These are phyloP conservation scores for Haliclona indistincta DNA, from an alignment of 37 sponge, comb jelly and placozoan genomes.

Conservation along the genomic window DNA sequence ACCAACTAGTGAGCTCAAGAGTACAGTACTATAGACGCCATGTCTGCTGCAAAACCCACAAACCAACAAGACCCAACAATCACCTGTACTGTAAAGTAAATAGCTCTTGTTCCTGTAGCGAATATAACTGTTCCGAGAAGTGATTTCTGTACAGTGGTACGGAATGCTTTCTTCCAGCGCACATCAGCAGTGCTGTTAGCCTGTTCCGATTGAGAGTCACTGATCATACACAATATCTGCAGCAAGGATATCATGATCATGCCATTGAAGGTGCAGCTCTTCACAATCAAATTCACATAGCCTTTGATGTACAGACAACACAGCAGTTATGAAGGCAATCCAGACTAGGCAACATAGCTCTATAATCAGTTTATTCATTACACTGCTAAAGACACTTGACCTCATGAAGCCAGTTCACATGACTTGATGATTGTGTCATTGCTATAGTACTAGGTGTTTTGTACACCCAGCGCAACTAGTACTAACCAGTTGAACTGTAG, in stretches of 20 bases:
- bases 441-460: too few relatives aligned
- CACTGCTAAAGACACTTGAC: too few relatives aligned
- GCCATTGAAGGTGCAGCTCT: too few relatives aligned
- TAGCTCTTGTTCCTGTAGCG: conserved; percentile 71
- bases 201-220: conserved; percentile 26
- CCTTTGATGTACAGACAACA: too few relatives aligned
- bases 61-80: background rate
- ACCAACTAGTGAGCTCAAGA: background rate
- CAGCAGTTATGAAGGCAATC: too few relatives aligned
- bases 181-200: background rate
- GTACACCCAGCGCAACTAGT: too few relatives aligned
- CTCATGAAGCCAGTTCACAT: too few relatives aligned
- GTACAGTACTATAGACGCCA: background rate
- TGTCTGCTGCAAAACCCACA: background rate
- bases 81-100: conserved; percentile 58
- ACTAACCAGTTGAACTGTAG: conserved; percentile 68
- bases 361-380: too few relatives aligned
- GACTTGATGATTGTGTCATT: too few relatives aligned
- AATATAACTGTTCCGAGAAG: conserved; percentile 51
- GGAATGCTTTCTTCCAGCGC: conserved; percentile 56
- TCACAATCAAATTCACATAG: too few relatives aligned
- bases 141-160: conserved; percentile 55
- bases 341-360: too few relatives aligned
- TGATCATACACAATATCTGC: conserved; percentile 54
- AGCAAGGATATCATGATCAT: too few relatives aligned